Base-by-base conservation (phyloP, 35 echinoderm and acorn worm genomes). In the Eucidaris tribuloides region DNA sequence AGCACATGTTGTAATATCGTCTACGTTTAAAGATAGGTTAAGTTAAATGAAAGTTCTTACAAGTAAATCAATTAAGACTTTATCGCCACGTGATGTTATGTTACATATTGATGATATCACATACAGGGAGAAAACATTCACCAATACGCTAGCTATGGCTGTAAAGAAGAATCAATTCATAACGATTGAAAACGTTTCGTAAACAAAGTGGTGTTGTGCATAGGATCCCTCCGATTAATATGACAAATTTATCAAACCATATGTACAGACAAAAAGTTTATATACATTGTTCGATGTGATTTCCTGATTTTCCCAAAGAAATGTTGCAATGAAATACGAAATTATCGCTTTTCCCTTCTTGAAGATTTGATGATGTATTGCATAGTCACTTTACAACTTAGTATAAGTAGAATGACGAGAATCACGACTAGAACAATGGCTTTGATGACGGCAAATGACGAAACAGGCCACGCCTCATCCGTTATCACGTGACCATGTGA, bases 381-480 rank as follows among this genome's bases (percentile, higher is more conserved):
- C 68, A 74, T 74, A 74, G 68, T 80, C 19, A 88, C 85, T 80
- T 79, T 80, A 58, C 77, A 88, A 35, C 76, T 88, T 2, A 77
- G 62, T 14, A 88, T 42, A 2, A 88, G 62, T 45, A 88, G 55
- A 62, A 88, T 88, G 27, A 57, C 85, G 17, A 88, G 76, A 28
- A 88, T 79, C 3, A 88, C 62, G 43, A 65, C 58, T 15, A 88
- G 74, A 11, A 88, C 77, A 28, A 88, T 55, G 9, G 85, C 85
- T 45, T 88, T 88, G n/a, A 88, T 79, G 23, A 88, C 77, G 17
- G 85, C 77, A 43, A 88, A 88, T 28, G 85, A 81, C 23, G 54
- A 80, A 22, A 88, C 41, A 2, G 85, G 85, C 56, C 77, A 88
- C 19, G 85, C 76, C 25, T 88, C 32, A 20, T 79, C 59, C 1